A percentile compares a stretch with the other conserved stretches of the same genome.
Conservation (phyloP, 2,113 vertebrate genomes). For the Clinocottus analis region DNA sequence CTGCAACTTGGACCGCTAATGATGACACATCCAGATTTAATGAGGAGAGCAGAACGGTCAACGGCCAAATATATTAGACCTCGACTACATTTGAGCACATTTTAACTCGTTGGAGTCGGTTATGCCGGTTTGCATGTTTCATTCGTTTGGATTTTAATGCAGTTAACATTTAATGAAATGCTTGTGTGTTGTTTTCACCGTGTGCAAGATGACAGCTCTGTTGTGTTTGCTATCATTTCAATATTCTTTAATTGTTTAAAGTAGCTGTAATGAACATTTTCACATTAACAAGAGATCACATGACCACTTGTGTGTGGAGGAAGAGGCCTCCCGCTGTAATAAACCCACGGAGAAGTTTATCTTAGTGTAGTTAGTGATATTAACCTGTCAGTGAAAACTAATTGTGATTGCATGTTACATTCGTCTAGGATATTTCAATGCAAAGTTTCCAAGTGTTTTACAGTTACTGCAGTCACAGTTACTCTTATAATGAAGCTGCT, state of each 20-base stretch:
- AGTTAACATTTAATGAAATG: too few species aligned
- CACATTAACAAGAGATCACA: not conserved
- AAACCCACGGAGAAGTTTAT: slow-evolving; percentile 6
- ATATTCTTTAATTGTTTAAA: not conserved
- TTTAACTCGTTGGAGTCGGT: not conserved
- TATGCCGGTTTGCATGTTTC: not conserved
- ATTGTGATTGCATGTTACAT: too few species aligned
- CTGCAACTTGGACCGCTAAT: slow-evolving; percentile 65
- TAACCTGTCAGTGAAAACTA: not conserved
- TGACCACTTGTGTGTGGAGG: not conserved
- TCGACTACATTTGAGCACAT: slow-evolving; percentile 14
- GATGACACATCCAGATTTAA: slow-evolving; percentile 70
- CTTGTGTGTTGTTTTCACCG: too few species aligned
- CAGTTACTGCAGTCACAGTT: not conserved
- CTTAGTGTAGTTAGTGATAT: not conserved
- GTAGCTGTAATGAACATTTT: not conserved
- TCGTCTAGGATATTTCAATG: too few species aligned
- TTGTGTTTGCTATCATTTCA: not conserved
- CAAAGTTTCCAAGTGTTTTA: not conserved
- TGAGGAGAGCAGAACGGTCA: slow-evolving; percentile 57
- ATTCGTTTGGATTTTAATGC: not conserved
- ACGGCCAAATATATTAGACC: slow-evolving; percentile 32
- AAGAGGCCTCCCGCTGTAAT: not conserved
- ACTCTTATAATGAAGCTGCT: too few species aligned
- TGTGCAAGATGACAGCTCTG: too few species aligned